Evolutionary conservation across 2,113 vertebrate genomes (phyloP), one percentile per base, ranked within the genome.

Genomic region (Elanus axillaris): DNA sequence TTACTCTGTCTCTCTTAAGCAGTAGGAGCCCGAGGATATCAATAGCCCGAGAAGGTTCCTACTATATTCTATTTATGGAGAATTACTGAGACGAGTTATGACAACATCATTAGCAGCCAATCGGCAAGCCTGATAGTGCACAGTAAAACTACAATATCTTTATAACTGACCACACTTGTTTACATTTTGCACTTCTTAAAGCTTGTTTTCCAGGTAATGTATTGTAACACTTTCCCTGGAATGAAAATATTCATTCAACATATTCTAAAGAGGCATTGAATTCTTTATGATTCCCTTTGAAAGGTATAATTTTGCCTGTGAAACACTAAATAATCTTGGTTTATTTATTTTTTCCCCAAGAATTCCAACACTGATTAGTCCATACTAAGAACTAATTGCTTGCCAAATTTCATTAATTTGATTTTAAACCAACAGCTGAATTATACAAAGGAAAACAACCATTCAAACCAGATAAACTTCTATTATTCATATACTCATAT

Each of bases 381-480:
- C 56, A 56, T 27, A n/a, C 64, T 48, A 90, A 32, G 59, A 73
- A 73, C 11, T 93, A 91, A 92, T 94, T 89, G 55, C 52, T 89
- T 86, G 80, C 64, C 79, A 94, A 93, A 96, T 81, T 91, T 90
- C 79, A 88, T 91, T 94, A 94, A 68, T 93, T 93, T 94, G 23
- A 77, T 94, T 86, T 92, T 95, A 95, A 94, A 88, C 48, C 11
- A 68, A n/a, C 18, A 79, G 36, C 82, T 93, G 50, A 93, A 81
- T 88, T 94, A 59, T 67, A 83, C 50, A 93, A 92, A 95, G 78
- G n/a, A 93, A 95, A 90, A 75, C 42, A 88, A 71, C 9, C 29
- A 78, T 85, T 88, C 53, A 53, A 91, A 97, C 52, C 31, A 96
- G 72, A 91, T 81, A 95, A 68, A 89, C 8, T 86, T 88, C 64